Percentiles rank a stretch among this genome's conserved stretches.
phyloP scores from a whole-genome alignment of 2,113 vertebrate genomes.

The Lycocorax pyrrhopterus region DNA sequence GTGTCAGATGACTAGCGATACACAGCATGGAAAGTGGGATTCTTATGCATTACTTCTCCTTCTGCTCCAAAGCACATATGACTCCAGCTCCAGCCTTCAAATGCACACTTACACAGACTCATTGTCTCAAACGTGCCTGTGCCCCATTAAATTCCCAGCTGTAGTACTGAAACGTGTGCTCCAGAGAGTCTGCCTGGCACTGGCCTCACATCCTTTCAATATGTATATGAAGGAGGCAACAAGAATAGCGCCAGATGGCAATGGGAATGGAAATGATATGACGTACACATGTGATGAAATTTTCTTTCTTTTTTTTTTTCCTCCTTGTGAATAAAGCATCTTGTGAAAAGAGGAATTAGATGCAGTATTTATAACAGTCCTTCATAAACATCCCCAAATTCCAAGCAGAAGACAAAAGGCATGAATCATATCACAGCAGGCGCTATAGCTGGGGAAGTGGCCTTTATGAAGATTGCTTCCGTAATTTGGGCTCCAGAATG shows the following conservation, averaged over 20 bases:
- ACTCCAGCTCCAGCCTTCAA: neutral
- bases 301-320: constrained; percentile 44
- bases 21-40: neutral
- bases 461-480: constrained; percentile 70
- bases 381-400: constrained; percentile 76
- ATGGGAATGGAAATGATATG: constrained; percentile 57
- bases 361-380: constrained; percentile 67
- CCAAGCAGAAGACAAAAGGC: constrained; percentile 74
- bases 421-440: constrained; percentile 71
- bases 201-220: constrained; percentile 16
- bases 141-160: neutral
- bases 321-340: constrained; percentile 60
- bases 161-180: neutral
- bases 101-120: neutral
- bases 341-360: constrained; percentile 71
- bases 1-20: neutral
- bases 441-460: constrained; percentile 61
- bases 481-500: constrained; percentile 62
- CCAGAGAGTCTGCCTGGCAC: neutral
- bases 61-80: neutral
- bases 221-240: neutral
- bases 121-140: neutral
- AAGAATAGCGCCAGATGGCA: constrained; percentile 58
- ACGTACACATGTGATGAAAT: constrained; percentile 55
- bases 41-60: neutral